phyloP scores from a whole-genome alignment of 2,888 invertebrate genomes.

The Bhutanitis thaidina region DNA sequence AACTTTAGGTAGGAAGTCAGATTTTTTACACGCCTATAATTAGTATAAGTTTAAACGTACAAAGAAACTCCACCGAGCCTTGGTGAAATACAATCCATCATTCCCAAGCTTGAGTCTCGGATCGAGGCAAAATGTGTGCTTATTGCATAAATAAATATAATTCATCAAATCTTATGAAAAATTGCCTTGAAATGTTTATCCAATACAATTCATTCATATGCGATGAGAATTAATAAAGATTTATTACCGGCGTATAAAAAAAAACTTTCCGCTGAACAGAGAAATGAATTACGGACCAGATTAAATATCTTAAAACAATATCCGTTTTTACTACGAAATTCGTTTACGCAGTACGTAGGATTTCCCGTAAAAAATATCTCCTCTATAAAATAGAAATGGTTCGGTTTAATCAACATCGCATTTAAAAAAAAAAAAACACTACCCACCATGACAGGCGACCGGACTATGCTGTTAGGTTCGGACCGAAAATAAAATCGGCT shows the following conservation, averaged over 20 bases:
- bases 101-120: not conserved
- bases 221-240: not conserved
- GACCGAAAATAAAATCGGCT: constrained; percentile 15
- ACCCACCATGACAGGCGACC: constrained; percentile 7
- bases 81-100: constrained; percentile 13
- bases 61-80: not conserved
- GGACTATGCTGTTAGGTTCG: constrained; percentile 6
- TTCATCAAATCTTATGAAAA: constrained; percentile 15
- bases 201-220: not conserved
- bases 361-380: not conserved
- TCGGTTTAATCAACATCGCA: constrained; percentile 9
- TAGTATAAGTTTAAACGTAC: too few relatives aligned
- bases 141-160: constrained; percentile 17
- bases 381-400: not conserved
- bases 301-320: too few relatives aligned
- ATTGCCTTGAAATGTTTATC: constrained; percentile 4
- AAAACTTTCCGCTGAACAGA: too few relatives aligned
- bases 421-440: not conserved
- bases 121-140: constrained; percentile 1
- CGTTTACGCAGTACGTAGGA: not conserved
- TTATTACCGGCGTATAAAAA: not conserved
- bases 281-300: too few relatives aligned
- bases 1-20: too few relatives aligned
- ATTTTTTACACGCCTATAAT: too few relatives aligned
- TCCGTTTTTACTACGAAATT: too few relatives aligned